phyloP scores from a whole-genome alignment of 2,888 invertebrate species.

The Bellardia pandia region DNA sequence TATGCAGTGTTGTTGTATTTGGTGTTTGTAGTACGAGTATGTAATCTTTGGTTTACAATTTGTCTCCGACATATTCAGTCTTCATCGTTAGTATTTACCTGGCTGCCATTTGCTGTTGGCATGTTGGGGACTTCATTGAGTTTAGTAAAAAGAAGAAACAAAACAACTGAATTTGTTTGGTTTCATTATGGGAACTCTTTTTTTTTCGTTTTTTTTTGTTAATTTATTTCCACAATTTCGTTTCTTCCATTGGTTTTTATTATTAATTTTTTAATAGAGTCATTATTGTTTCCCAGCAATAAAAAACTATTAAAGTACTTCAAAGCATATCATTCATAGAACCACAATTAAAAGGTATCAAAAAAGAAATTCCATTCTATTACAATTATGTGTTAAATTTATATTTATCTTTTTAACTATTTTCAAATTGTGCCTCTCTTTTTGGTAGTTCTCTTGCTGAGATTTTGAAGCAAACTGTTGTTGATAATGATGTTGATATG shows the following conservation, averaged over 20 bases:
- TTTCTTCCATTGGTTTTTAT: background rate
- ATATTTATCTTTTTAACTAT: no score
- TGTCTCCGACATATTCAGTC: conserved; percentile 16
- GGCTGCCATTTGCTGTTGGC: conserved; percentile 2
- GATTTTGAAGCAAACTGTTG: no score
- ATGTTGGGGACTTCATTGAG: conserved; percentile 55
- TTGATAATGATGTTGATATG: no score
- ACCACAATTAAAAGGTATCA: no score
- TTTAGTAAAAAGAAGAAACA: conserved; percentile 6
- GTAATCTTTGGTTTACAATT: conserved; percentile 44
- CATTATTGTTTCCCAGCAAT: no score
- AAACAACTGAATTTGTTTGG: conserved; percentile 67
- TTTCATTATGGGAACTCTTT: conserved; percentile 67
- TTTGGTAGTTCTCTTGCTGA: no score
- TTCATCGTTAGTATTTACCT: conserved; percentile 21
- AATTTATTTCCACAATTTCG: conserved; percentile 15
- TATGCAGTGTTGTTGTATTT: background rate
- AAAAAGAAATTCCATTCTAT: no score
- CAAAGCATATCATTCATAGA: no score
- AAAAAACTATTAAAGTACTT: no score
- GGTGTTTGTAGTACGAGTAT: conserved; percentile 4
- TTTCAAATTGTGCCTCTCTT: no score
- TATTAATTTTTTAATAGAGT: no score
- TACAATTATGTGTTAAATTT: no score
- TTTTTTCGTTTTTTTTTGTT: conserved; percentile 33